phyloP scores from a whole-genome alignment of 2,797 vertebrate species.

The Todus mexicanus region DNA sequence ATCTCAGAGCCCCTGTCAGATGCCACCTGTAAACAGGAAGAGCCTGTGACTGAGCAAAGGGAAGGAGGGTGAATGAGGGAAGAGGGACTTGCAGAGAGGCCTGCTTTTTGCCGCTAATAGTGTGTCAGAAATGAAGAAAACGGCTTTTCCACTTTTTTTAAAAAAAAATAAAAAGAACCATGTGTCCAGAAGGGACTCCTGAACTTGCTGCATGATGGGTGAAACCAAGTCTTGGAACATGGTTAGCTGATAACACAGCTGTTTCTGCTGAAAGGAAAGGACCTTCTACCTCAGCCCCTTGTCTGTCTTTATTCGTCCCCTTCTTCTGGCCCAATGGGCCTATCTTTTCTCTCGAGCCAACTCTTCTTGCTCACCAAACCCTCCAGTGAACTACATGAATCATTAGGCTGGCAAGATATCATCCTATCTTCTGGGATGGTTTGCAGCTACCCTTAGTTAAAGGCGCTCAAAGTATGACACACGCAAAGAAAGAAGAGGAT shows the following conservation, averaged over 20 bases:
- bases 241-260: neutral
- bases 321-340: neutral
- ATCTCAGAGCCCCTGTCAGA: neutral
- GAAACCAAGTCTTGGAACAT: neutral
- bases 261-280: neutral
- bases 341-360: neutral
- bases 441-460: neutral
- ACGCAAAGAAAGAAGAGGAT: neutral
- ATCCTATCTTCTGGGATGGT: neutral
- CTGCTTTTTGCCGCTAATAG: neutral
- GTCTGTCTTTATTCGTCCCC: neutral
- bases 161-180: neutral
- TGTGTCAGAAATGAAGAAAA: neutral
- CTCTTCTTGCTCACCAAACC: neutral
- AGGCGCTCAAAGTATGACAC: neutral
- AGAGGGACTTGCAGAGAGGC: neutral
- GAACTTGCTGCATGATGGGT: neutral
- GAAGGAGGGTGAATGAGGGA: neutral
- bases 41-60: neutral
- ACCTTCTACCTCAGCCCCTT: neutral
- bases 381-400: neutral
- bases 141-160: neutral
- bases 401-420: neutral
- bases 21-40: neutral
- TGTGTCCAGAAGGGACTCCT: neutral